A percentile compares a stretch with the other conserved stretches of the same genome.
phyloP scores from a whole-genome alignment of 2,888 invertebrate genomes.

The Salpingus planirostris region DNA sequence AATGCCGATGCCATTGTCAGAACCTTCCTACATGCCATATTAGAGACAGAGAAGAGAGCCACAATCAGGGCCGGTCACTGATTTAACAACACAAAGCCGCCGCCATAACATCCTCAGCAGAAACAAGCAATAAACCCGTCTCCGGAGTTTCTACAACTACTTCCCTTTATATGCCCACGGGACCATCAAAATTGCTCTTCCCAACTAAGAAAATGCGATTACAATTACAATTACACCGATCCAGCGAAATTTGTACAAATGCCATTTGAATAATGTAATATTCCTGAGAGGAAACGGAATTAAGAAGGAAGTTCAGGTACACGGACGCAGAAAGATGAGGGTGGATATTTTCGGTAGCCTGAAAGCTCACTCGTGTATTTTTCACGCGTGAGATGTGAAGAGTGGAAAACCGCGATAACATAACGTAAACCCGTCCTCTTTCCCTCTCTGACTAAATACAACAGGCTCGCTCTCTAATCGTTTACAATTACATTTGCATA shows the following conservation, averaged over 20 bases:
- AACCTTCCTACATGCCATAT: no score
- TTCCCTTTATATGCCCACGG: no score
- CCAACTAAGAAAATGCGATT: slow-evolving; percentile 6
- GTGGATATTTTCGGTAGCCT: slow-evolving; percentile 6
- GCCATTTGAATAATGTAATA: slow-evolving; percentile 10
- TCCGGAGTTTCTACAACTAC: no score
- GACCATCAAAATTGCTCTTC: no score
- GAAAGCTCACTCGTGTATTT: slow-evolving; percentile 8
- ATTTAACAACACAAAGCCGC: no score
- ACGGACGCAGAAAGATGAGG: no score
- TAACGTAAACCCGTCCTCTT: slow-evolving; percentile 11
- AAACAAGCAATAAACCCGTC: no score
- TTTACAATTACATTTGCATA: slow-evolving; percentile 19
- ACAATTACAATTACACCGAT: slow-evolving; percentile 4
- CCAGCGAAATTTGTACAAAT: slow-evolving; percentile 6
- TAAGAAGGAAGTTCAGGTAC: slow-evolving; percentile 4
- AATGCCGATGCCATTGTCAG: no score
- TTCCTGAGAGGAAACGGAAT: slow-evolving; percentile 3
- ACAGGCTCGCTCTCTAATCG: slow-evolving; percentile 12
- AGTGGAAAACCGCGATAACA: slow-evolving; percentile 16
- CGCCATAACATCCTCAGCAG: no score
- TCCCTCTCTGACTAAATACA: slow-evolving; percentile 11
- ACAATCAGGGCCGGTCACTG: no score
- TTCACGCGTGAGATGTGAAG: slow-evolving; percentile 12
- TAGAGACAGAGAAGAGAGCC: no score